Percentiles rank a stretch among this genome's conserved stretches.
phyloP scores from a whole-genome alignment of 2,888 invertebrate species.

The Agrotis ipsilon region DNA sequence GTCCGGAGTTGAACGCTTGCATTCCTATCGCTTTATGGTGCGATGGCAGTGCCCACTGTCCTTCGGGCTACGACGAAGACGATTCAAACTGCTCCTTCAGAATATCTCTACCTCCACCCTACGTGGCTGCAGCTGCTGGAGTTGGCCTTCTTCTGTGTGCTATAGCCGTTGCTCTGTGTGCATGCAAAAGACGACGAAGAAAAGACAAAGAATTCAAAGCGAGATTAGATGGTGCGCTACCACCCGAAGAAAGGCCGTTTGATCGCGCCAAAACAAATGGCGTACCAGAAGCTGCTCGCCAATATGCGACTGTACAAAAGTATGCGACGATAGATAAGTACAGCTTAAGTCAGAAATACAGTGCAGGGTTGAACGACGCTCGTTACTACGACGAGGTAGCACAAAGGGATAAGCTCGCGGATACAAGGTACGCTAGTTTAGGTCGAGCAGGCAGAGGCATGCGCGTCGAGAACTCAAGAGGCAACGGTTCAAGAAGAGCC shows the following conservation, averaged over 20 bases:
- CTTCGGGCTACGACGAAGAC: constrained; percentile 95
- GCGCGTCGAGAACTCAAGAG: constrained; percentile 83
- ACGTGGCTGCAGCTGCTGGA: constrained; percentile 92
- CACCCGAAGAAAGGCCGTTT: constrained; percentile 91
- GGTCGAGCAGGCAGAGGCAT: constrained; percentile 85
- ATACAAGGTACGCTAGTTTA: constrained; percentile 89
- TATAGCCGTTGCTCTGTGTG: constrained; percentile 91
- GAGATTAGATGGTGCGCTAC: constrained; percentile 90
- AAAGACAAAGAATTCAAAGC: constrained; percentile 92
- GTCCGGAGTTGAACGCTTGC: constrained; percentile 95
- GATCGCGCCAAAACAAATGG: constrained; percentile 91
- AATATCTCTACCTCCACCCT: constrained; percentile 93
- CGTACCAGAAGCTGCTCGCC: constrained; percentile 83
- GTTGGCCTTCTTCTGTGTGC: constrained; percentile 91
- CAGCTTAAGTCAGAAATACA: constrained; percentile 90
- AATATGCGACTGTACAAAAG: constrained; percentile 89
- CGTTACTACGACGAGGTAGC: constrained; percentile 89
- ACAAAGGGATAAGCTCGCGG: constrained; percentile 89
- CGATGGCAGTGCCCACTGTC: constrained; percentile 95
- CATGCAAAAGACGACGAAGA: constrained; percentile 91
- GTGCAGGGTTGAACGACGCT: constrained; percentile 89
- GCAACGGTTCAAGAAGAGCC: constrained; percentile 84
- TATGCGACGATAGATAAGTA: constrained; percentile 90
- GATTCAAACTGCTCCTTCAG: constrained; percentile 94
- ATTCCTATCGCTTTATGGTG: constrained; percentile 95